Percentiles rank a stretch among this genome's conserved stretches.
Evolutionary conservation across 2,113 vertebrate species (phyloP).

Genomic region (Peromyscus maniculatus): DNA sequence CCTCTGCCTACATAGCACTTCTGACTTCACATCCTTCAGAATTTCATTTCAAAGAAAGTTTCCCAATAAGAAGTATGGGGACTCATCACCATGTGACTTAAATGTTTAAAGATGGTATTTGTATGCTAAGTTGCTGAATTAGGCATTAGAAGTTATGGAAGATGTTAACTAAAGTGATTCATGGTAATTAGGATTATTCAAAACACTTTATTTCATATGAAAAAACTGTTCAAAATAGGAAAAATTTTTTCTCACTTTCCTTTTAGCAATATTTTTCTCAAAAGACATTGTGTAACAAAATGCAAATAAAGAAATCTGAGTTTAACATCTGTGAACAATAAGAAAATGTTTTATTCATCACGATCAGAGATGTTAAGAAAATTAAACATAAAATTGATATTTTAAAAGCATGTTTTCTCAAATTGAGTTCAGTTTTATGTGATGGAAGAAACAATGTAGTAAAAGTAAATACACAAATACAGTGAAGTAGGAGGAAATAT

Average conservation of each 20-base stretch:
- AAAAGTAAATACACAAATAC: not conserved
- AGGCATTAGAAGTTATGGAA: not conserved
- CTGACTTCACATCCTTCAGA: not conserved
- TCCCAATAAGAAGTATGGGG: not conserved
- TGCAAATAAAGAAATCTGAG: slow-evolving; percentile 56
- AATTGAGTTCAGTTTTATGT: slow-evolving; percentile 35
- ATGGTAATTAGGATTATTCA: slow-evolving; percentile 29
- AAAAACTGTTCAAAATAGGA: slow-evolving; percentile 17
- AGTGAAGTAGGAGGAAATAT: not conserved
- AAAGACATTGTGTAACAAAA: slow-evolving; percentile 49
- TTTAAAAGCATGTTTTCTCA: slow-evolving; percentile 53
- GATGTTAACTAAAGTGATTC: slow-evolving; percentile 1
- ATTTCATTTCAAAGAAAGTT: not conserved
- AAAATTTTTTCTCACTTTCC: slow-evolving; percentile 45
- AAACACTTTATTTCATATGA: slow-evolving; percentile 42
- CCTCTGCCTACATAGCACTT: not conserved
- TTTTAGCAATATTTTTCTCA: slow-evolving; percentile 61
- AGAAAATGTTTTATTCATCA: slow-evolving; percentile 57
- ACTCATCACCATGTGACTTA: not conserved
- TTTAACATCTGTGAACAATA: slow-evolving; percentile 65
- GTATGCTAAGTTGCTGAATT: slow-evolving; percentile 45
- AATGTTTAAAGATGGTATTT: slow-evolving; percentile 18
- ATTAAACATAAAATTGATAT: slow-evolving; percentile 13
- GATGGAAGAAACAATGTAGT: not conserved
- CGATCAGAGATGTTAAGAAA: slow-evolving; percentile 39